These are phyloP conservation scores for Rhabditoides inermis DNA, from an alignment of 2,888 invertebrate genomes.

Conservation along the genomic window DNA sequence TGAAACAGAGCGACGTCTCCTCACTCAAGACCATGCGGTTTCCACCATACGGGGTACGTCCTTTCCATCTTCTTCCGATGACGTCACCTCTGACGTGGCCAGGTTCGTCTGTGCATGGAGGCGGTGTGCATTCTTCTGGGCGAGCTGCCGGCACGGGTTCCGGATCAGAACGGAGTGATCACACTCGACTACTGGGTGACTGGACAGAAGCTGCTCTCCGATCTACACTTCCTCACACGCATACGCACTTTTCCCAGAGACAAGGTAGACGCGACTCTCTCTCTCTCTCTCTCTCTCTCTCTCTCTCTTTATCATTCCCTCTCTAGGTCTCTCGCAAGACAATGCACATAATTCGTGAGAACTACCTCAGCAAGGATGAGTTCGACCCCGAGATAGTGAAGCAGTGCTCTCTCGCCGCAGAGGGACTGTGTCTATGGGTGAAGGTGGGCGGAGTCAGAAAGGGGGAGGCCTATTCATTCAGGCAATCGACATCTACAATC, in stretches of 20 bases:
- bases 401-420: constrained; percentile 81
- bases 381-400: constrained; percentile 44
- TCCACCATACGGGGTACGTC: constrained; percentile 62
- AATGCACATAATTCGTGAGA: constrained; percentile 63
- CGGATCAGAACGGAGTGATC: constrained; percentile 26
- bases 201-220: constrained; percentile 40
- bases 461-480: too few relatives aligned
- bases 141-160: constrained; percentile 71
- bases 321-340: constrained; percentile 22
- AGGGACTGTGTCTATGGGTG: constrained; percentile 82
- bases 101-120: constrained; percentile 83
- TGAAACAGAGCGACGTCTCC: constrained; percentile 86
- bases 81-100: too few relatives aligned
- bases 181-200: constrained; percentile 43
- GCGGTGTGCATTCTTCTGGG: constrained; percentile 86
- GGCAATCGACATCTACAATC: constrained; percentile 94
- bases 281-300: constrained; percentile 61
- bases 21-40: constrained; percentile 91
- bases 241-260: constrained; percentile 88
- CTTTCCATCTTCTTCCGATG: neutral
- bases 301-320: constrained; percentile 63
- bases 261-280: constrained; percentile 73
- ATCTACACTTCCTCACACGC: constrained; percentile 80
- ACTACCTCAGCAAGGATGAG: constrained; percentile 38
- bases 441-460: too few relatives aligned